Evolutionary conservation across 64 coral and sea anemone genomes (phyloP), one percentile per base, ranked within the genome.

Genomic region (Montipora foliosa): DNA sequence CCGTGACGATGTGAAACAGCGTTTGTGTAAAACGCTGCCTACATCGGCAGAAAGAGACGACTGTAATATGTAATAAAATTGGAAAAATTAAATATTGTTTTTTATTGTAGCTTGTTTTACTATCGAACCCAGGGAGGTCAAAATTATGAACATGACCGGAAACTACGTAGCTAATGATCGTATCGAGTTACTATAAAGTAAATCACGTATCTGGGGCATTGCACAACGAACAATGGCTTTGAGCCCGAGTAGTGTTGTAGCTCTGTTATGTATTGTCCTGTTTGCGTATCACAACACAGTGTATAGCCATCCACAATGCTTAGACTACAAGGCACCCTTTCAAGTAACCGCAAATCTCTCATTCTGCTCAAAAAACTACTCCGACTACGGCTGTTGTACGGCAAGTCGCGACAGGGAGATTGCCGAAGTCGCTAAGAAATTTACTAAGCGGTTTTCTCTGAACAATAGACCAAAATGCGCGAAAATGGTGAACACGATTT

Each of bases 311-410:
- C 97, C 97, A 0, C 97, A 99, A 89, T 99, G 97, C 22, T 91
- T 99, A 71, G 97, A 99, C 62, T 96, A 76, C 17, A 83, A 73
- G 25, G 72, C 97, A 47, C 97, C 97, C 9, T 99, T 93, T 93
- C 67, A 96, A 92, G 66, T 87, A 61, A 8, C 49, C 73, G 5
- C 62, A 93, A 59, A 8, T 2, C 49, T 82, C 52, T 49, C 46
- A 25, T 77, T 96, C 85, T 95, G 89, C 55, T 94, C 94, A 75
- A 89, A 82, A 79, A 86, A 84, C 44, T 99, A 94, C 73, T 89
- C 88, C 6, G 37, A 77, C 16, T 96, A 92, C 44, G 97, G 97
- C 5, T 99, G 97, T 24, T 99, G 97, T 66, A 81, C 95, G 4
- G 0, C 73, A 15, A 15, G 75, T 5, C 74, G 81, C 17, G 94